Conservation (phyloP, 2,113 vertebrate genomes). For the Argyrosomus japonicus region DNA sequence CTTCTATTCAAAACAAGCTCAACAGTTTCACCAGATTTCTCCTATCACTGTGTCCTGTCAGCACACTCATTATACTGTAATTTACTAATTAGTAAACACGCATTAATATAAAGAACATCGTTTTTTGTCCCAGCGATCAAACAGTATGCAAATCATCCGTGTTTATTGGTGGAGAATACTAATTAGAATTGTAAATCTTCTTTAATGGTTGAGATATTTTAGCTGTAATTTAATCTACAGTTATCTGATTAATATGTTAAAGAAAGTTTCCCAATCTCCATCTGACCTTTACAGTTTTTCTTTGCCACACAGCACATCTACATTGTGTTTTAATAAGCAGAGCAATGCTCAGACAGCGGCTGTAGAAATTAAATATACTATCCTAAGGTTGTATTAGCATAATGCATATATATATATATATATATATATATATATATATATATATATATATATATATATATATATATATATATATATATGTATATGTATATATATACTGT, state of each 20-base stretch:
- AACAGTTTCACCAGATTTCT: neutral
- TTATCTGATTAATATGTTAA: slow-evolving; percentile 37
- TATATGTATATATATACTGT: neutral
- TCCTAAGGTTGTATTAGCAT: slow-evolving; percentile 42
- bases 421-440: too few relatives aligned
- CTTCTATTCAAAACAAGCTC: neutral
- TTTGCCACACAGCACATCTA: neutral
- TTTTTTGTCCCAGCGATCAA: slow-evolving; percentile 12
- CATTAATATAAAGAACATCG: neutral
- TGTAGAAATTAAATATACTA: slow-evolving; percentile 5
- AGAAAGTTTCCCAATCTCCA: slow-evolving; percentile 6
- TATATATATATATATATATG: too few relatives aligned
- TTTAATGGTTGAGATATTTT: slow-evolving; percentile 31
- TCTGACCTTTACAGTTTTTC: slow-evolving; percentile 31
- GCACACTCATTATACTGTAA: neutral
- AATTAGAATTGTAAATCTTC: slow-evolving; percentile 32
- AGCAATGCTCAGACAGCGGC: slow-evolving; percentile 16
- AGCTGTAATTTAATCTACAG: neutral
- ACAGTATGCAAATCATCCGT: neutral
- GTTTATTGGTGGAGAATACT: neutral
- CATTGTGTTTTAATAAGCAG: slow-evolving; percentile 21
- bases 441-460: too few relatives aligned
- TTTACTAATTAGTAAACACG: neutral
- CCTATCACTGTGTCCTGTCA: neutral
- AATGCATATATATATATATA: neutral